A percentile compares a stretch with the other conserved stretches of the same genome.
Conservation (phyloP, 2,113 vertebrate species). For the Corythaixoides concolor region DNA sequence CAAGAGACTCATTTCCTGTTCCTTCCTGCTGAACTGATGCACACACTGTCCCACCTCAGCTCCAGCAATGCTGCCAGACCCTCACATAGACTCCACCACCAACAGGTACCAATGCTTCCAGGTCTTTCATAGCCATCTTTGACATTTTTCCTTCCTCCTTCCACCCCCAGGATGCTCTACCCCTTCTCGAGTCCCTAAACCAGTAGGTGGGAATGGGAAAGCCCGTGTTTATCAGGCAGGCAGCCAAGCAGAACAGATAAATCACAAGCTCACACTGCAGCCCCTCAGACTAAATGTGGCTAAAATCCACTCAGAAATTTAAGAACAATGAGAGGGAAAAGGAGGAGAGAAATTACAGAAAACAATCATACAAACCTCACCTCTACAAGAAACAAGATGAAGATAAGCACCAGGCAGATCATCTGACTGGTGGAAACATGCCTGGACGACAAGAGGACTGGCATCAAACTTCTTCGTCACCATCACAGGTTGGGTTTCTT, state of each 20-base stretch:
- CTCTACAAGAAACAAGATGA: background rate
- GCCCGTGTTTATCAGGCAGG: background rate
- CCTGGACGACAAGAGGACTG: background rate
- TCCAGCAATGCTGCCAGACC: background rate
- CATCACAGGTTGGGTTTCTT: background rate
- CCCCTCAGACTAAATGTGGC: background rate
- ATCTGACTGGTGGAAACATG: background rate
- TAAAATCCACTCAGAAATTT: background rate
- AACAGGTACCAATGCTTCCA: background rate
- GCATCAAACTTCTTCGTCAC: background rate
- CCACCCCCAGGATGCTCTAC: background rate
- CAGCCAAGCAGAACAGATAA: background rate
- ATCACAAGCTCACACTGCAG: rapidly evolving
- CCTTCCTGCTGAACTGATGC: background rate
- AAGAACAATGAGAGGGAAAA: background rate
- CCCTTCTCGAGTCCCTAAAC: background rate
- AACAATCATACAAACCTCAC: background rate
- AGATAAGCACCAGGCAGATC: background rate
- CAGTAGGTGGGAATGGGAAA: background rate
- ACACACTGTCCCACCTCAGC: background rate
- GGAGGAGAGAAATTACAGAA: background rate
- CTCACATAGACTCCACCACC: background rate
- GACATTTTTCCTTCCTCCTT: background rate
- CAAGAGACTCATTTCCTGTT: background rate
- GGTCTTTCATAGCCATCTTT: background rate